phyloP scores from a whole-genome alignment of 92 coral and sea anemone genomes.

The Pocillopora meandrina region DNA sequence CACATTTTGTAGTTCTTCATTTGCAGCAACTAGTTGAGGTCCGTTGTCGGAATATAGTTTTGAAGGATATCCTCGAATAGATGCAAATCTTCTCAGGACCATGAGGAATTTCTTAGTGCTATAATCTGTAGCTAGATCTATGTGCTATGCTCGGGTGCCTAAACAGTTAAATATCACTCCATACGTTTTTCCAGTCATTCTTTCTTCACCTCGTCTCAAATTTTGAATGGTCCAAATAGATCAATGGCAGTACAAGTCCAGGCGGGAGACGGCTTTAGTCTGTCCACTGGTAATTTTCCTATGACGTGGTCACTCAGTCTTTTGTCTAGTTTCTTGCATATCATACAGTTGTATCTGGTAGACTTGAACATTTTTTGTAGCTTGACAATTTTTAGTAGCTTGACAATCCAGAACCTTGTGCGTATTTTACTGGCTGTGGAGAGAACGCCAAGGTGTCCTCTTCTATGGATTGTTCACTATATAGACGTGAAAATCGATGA shows the following conservation, averaged over 20 bases:
- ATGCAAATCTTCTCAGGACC: conserved; percentile 64
- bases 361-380: conserved; percentile 35
- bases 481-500: conserved; percentile 54
- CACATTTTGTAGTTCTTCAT: conserved; percentile 40
- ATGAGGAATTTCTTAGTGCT: conserved; percentile 56
- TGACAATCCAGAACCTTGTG: conserved; percentile 48
- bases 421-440: conserved; percentile 58
- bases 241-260: conserved; percentile 63
- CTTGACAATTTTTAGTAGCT: conserved; percentile 35
- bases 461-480: conserved; percentile 46
- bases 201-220: conserved; percentile 48
- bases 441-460: conserved; percentile 51
- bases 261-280: conserved; percentile 55
- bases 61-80: conserved; percentile 49
- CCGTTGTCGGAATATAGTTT: conserved; percentile 52
- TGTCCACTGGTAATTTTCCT: conserved; percentile 56
- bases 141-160: conserved; percentile 54
- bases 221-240: conserved; percentile 61
- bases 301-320: conserved; percentile 34
- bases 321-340: conserved; percentile 38
- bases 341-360: conserved; percentile 44
- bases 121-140: conserved; percentile 54
- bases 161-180: conserved; percentile 61
- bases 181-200: conserved; percentile 52
- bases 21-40: conserved; percentile 51